Evolutionary conservation across 92 coral and sea anemone species (phyloP).

Genomic region (Umimayanthus chanpuru): DNA sequence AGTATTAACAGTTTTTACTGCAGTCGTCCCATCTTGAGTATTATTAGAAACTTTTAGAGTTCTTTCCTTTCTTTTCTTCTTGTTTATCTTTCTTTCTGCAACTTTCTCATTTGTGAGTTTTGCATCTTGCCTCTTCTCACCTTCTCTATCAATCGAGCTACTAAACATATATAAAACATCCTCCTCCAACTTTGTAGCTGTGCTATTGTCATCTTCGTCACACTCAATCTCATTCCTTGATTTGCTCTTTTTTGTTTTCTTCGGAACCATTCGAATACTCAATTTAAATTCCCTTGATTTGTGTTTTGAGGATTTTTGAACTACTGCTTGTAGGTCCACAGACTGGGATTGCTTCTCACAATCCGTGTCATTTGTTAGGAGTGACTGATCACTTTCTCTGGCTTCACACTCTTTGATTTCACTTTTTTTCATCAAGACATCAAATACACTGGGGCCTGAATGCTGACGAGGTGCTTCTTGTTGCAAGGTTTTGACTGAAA

Average conservation of each 20-base stretch:
- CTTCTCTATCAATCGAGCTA: background rate
- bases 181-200: background rate
- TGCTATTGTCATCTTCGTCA: background rate
- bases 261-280: slow-evolving; percentile 45
- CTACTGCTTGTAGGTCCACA: slow-evolving; percentile 3
- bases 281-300: slow-evolving; percentile 49
- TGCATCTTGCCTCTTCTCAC: background rate
- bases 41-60: background rate
- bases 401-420: background rate
- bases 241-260: slow-evolving; percentile 12
- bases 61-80: background rate
- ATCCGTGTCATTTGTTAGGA: background rate
- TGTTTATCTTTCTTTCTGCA: background rate
- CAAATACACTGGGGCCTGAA: slow-evolving; percentile 68
- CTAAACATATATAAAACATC: background rate
- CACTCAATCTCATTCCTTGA: background rate
- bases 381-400: background rate
- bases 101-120: background rate
- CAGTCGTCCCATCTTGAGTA: background rate
- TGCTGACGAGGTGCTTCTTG: background rate
- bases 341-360: background rate
- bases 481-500: background rate
- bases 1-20: background rate
- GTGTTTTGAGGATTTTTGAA: slow-evolving; percentile 21
- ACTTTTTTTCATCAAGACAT: slow-evolving; percentile 71